Base-by-base conservation (phyloP, 2,797 vertebrate genomes). In the Anguilla megastoma region DNA sequence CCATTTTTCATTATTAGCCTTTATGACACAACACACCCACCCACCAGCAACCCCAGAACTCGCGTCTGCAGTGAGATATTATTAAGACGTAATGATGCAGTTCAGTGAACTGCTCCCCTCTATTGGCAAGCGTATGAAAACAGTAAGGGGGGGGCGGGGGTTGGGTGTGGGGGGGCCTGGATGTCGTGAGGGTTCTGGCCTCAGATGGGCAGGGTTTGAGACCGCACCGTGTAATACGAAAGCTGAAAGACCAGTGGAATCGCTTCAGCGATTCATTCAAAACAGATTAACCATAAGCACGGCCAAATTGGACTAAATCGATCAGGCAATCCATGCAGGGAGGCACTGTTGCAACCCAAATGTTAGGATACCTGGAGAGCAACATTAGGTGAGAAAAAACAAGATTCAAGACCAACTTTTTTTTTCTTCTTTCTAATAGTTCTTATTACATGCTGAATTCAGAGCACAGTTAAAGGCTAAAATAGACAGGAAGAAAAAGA, bases 11-110 rank as follows among this genome's bases (percentile, higher is more conserved):
- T 88, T 86, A 88, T 88, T 88, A 88, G 76, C 76, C 50, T 71
- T 83, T 80, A 86, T 88, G 85, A 86, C 74, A 86, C 56, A 83
- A 88, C 27, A 69, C 30, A 82, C 45, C 85, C 56, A 86, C 74
- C 88, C 45, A 86, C 66, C 84, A 79, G 21, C 12, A 66, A 27
- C 85, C 63, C 60, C 24, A 84, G 86, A 86, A 63, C 48, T 56
- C 54, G 36, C 80, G 12, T 82, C 27, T 88, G 84, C 84, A 85
- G 36, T 69, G 84, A 60, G 27, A 86, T 83, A 86, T 88, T 88
- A 88, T 88, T 88, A 88, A 88, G 84, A 86, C 89, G 86, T 83
- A 89, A 91, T 88, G 87, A 91, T 90, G 90, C 88, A 91, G 87
- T 90, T 90, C 91, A 89, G 24, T 89, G 90, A 82, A 85, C 86